Conservation (phyloP, 2,888 invertebrate genomes). For the Serripes groenlandicus region DNA sequence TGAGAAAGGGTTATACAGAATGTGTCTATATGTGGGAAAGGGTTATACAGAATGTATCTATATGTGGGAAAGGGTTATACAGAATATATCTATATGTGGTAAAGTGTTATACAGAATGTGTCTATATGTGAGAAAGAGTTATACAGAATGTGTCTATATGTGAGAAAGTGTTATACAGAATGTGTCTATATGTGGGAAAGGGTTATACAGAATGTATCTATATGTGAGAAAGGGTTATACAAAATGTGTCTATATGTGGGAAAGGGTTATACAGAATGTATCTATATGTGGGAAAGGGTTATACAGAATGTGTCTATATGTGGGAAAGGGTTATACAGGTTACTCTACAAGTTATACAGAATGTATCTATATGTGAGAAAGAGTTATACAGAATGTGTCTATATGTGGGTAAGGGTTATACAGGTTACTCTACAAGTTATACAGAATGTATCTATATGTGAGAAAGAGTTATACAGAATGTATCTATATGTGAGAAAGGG, state of each 20-base stretch:
- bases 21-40: background rate
- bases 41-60: background rate
- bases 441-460: background rate
- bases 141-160: background rate
- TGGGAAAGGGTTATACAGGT: background rate
- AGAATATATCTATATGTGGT: too few relatives aligned
- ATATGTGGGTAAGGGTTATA: background rate
- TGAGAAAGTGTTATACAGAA: background rate
- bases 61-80: background rate
- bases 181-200: background rate
- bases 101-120: too few relatives aligned
- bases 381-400: background rate
- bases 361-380: background rate
- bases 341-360: too few relatives aligned
- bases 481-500: background rate
- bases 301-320: background rate
- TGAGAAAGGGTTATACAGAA: background rate
- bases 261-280: too few relatives aligned
- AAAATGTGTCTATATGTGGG: too few relatives aligned
- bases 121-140: background rate
- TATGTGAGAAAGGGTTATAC: background rate
- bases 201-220: background rate
- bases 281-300: background rate
- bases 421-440: too few relatives aligned
- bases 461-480: background rate